Conservation (phyloP, 2,888 invertebrate species). For the Drosophila recens region DNA sequence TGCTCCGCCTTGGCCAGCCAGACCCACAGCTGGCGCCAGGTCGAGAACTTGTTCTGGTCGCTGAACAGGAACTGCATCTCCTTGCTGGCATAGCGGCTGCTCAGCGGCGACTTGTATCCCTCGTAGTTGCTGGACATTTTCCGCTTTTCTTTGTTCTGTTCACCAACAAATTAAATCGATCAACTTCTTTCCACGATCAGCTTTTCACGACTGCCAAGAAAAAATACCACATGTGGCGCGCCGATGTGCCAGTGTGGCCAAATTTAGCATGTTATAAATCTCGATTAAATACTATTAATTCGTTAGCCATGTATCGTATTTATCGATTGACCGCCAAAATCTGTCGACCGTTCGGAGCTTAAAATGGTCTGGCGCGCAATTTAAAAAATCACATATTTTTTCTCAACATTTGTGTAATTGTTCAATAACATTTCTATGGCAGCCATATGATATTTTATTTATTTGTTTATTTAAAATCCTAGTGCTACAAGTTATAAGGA, state of each 20-base stretch:
- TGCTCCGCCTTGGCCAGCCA: conserved; percentile 96
- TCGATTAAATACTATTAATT: no score
- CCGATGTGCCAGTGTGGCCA: neutral
- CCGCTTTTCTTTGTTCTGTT: neutral
- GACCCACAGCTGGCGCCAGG: conserved; percentile 98
- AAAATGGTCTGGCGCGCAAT: no score
- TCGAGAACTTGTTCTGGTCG: conserved; percentile 97
- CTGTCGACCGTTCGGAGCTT: no score
- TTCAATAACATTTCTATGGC: no score
- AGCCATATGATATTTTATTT: no score
- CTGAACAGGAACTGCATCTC: conserved; percentile 98
- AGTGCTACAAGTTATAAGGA: no score
- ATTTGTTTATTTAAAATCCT: no score
- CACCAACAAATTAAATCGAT: neutral
- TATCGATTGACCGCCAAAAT: no score
- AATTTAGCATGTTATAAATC: no score
- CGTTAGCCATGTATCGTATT: no score
- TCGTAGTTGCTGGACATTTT: conserved; percentile 65
- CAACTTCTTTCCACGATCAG: neutral
- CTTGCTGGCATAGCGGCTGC: conserved; percentile 96
- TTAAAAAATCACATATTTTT: no score
- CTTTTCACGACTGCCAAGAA: conserved; percentile 11
- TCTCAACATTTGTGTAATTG: no score
- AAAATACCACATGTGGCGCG: conserved; percentile 12
- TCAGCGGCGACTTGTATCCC: conserved; percentile 91